These are phyloP conservation scores for Phytoseiulus persimilis DNA, from an alignment of 2,888 invertebrate species.

Conservation along the genomic window DNA sequence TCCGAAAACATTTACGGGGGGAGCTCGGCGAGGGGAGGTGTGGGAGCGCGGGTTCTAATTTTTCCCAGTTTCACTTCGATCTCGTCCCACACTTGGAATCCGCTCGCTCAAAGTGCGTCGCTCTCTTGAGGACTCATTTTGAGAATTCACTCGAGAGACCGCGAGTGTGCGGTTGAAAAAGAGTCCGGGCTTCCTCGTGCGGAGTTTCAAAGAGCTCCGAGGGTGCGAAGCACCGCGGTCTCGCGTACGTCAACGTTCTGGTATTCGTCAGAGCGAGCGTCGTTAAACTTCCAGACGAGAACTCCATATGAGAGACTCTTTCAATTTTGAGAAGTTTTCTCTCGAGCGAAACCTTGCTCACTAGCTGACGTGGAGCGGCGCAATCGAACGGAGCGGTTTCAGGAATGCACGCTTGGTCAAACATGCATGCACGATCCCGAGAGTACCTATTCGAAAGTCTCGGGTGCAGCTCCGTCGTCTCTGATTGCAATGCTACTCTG, in stretches of 20 bases:
- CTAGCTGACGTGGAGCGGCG: background rate
- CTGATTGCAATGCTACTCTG: background rate
- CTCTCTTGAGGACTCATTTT: background rate
- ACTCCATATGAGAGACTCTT: background rate
- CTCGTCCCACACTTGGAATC: no score
- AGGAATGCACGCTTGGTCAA: background rate
- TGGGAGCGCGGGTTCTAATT: no score
- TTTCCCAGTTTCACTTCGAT: no score
- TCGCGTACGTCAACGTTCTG: background rate
- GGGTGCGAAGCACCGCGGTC: background rate
- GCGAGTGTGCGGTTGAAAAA: background rate
- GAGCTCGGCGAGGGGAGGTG: no score
- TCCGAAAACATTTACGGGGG: no score
- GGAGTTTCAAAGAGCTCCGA: background rate
- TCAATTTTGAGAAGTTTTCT: background rate
- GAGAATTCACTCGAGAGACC: background rate
- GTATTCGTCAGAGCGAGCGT: background rate
- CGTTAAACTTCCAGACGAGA: background rate
- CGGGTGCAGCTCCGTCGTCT: background rate
- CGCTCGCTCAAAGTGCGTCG: background rate
- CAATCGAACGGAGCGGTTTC: background rate
- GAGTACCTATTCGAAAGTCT: background rate
- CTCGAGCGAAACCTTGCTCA: background rate
- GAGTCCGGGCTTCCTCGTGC: background rate
- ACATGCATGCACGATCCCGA: background rate